Conservation (phyloP, 2,888 invertebrate genomes). For the Pandemis corylana region DNA sequence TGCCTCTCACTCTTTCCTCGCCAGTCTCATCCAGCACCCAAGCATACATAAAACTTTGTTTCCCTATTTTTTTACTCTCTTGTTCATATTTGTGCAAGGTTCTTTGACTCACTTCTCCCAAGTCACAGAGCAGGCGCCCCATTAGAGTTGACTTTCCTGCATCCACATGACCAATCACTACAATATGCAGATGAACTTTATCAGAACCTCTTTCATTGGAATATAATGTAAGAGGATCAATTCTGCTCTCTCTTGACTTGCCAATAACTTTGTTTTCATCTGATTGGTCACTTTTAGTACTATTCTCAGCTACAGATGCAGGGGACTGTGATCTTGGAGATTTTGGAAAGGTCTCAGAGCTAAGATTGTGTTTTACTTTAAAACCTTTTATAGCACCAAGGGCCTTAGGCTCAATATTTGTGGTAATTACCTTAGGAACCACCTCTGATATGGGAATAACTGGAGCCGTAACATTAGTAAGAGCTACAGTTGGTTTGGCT, state of each 20-base stretch:
- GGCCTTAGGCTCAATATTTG: constrained; percentile 75
- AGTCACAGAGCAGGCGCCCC: constrained; percentile 95
- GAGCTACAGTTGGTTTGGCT: constrained; percentile 53
- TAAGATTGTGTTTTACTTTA: constrained; percentile 70
- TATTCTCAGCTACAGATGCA: constrained; percentile 86
- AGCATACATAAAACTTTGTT: constrained; percentile 99
- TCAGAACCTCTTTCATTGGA: constrained; percentile 90
- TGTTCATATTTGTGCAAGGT: constrained; percentile 98
- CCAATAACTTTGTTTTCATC: constrained; percentile 75
- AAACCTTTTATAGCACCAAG: constrained; percentile 84
- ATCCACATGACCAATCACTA: constrained; percentile 98
- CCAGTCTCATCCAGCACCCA: constrained; percentile 99
- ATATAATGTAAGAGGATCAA: constrained; percentile 87
- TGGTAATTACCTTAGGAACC: constrained; percentile 70
- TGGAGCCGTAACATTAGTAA: constrained; percentile 64
- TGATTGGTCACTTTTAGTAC: constrained; percentile 66
- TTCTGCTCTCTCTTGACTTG: constrained; percentile 82
- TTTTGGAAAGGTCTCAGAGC: constrained; percentile 64
- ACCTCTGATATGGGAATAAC: constrained; percentile 57
- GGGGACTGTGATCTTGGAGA: constrained; percentile 90
- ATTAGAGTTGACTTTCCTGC: constrained; percentile 99
- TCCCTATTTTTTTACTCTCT: constrained; percentile 98
- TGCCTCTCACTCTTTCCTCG: constrained; percentile 97
- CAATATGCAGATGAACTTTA: constrained; percentile 95
- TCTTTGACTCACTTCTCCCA: constrained; percentile 94